These are phyloP conservation scores for Ochropacha duplaris DNA, from an alignment of 2,888 invertebrate genomes.

Conservation along the genomic window DNA sequence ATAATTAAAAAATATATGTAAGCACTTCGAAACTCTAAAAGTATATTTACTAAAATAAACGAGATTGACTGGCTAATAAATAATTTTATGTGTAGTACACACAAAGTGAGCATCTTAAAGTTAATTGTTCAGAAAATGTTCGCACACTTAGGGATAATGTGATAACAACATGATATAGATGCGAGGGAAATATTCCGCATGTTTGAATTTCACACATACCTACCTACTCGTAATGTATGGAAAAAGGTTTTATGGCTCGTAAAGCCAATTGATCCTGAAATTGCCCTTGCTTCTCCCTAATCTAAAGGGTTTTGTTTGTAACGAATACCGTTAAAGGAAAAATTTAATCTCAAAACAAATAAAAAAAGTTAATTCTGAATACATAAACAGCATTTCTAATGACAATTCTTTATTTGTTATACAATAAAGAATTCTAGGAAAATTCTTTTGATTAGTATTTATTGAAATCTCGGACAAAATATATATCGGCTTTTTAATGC, in stretches of 20 bases:
- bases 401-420: neutral
- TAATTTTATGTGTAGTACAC: constrained; percentile 22
- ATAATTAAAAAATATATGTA: no score
- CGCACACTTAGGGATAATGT: constrained; percentile 27
- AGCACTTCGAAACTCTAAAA: constrained; percentile 11
- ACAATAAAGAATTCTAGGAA: neutral
- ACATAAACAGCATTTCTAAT: neutral
- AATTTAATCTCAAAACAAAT: constrained; percentile 30
- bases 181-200: constrained; percentile 26
- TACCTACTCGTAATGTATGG: constrained; percentile 42
- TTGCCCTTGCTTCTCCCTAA: constrained; percentile 45
- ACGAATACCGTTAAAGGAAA: constrained; percentile 23
- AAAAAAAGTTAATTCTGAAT: constrained; percentile 5
- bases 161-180: constrained; percentile 32
- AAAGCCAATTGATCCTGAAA: constrained; percentile 68
- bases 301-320: constrained; percentile 30
- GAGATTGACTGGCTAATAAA: constrained; percentile 5
- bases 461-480: neutral
- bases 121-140: constrained; percentile 37
- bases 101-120: constrained; percentile 19
- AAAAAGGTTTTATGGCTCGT: constrained; percentile 67
- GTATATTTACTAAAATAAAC: neutral
- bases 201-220: constrained; percentile 45
- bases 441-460: neutral
- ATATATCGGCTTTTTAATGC: neutral